Percentiles rank a stretch among this genome's conserved stretches.
phyloP scores from a whole-genome alignment of 2,797 vertebrate species.

The Graptemys geographica region DNA sequence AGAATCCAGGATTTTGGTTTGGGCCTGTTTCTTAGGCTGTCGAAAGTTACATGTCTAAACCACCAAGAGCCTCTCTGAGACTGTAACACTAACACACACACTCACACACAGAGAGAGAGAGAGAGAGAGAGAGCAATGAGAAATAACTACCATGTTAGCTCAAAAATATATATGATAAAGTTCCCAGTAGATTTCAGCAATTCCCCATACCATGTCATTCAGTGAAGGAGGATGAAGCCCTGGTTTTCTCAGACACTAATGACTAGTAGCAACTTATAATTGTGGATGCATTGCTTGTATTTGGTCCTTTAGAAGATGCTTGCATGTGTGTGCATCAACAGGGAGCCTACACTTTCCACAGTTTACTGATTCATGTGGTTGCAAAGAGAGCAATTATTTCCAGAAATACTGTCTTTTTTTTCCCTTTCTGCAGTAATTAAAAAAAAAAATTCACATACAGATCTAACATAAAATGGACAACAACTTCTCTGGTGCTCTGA shows the following conservation, averaged over 20 bases:
- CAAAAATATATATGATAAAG: too few relatives aligned
- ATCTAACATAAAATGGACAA: background rate
- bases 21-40: background rate
- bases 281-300: background rate
- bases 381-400: background rate
- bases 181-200: background rate
- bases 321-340: background rate
- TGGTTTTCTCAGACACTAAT: background rate
- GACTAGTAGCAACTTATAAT: background rate
- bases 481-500: background rate
- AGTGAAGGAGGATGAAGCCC: background rate
- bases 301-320: background rate
- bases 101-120: too few relatives aligned
- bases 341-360: background rate
- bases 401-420: background rate
- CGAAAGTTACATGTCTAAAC: background rate
- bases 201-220: background rate
- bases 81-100: background rate
- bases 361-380: background rate
- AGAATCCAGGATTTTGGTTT: background rate
- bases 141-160: too few relatives aligned
- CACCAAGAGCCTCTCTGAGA: background rate
- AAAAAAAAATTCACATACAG: background rate
- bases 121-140: too few relatives aligned
- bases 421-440: background rate